These are phyloP conservation scores for Cuniculus paca DNA, from an alignment of 2,797 vertebrate species.

Conservation along the genomic window DNA sequence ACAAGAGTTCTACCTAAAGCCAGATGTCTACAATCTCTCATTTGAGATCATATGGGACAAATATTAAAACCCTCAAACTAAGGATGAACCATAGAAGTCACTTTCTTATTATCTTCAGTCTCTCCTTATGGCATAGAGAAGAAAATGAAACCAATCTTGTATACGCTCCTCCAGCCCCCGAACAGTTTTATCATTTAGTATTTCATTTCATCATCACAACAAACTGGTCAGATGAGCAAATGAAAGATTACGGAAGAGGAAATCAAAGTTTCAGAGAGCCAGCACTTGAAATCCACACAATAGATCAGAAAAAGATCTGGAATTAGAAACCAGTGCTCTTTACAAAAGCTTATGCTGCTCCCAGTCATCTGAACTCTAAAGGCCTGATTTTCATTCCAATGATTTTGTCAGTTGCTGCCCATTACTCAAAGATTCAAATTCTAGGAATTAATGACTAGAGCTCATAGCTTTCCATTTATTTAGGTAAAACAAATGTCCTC, in stretches of 20 bases:
- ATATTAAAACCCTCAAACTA: conserved; percentile 12
- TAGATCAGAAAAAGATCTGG: not conserved
- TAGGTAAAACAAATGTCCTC: not conserved
- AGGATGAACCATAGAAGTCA: not conserved
- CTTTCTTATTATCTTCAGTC: not conserved
- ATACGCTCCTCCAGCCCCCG: too few relatives aligned
- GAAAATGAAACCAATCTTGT: not conserved
- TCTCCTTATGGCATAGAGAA: not conserved
- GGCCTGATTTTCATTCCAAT: not conserved
- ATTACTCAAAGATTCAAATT: not conserved
- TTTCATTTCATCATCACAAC: not conserved
- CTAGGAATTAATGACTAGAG: not conserved
- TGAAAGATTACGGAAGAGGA: not conserved
- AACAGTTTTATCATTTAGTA: not conserved
- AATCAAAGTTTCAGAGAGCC: conserved; percentile 39
- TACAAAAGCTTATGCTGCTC: not conserved
- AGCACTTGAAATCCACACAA: not conserved
- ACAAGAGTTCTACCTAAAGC: conserved; percentile 11
- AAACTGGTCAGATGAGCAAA: not conserved
- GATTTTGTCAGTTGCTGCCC: not conserved
- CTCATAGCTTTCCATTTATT: not conserved
- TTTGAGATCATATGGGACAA: not conserved
- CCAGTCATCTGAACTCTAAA: not conserved
- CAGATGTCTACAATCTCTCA: not conserved
- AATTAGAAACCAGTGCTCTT: not conserved